Base-by-base conservation (phyloP, 35 echinoderm and acorn worm genomes). In the Apostichopus japonicus region DNA sequence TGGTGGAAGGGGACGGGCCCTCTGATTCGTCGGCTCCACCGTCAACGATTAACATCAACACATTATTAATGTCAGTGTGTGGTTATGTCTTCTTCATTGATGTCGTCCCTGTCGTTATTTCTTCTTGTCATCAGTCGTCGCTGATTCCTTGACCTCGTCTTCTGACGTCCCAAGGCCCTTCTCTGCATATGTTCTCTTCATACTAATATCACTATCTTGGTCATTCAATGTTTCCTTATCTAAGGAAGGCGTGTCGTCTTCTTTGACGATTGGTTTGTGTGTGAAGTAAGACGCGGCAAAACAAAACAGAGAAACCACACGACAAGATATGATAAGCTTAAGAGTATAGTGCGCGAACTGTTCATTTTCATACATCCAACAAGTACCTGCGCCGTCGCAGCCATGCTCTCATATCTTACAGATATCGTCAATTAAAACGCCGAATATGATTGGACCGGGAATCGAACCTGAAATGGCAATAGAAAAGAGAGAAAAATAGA, bases 401-500 rank as follows among this genome's bases (percentile, higher is more conserved):
- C 56, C 78, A 24, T 95, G 78, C 55, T 95, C 81, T 91, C 94
- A 95, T 11, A 93, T 87, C 21, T 91, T 10, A 25, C 94, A 96
- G 11, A 65, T 81, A 9, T 83, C 79, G 62, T 96, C 94, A 2
- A 96, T 93, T 22, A 93, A 55, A 16, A 77, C 67, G 2, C 94
- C 94, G 65, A 93, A 91, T 14, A 96, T 84, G 56, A 96, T 96
- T 21, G 94, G 94, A 33, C 94, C 94, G 24, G 94, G 94, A 53
- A 96, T 90, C 23, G 91, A 90, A 25, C 94, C 94, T 96, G 78
- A 22, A 5, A 17, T 72, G n/a, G 14, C 0, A 72, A 4, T 15
- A 5, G 15, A 0, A 16, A 72, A 17, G 59, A 62, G 13, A 62
- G 13, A 62, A 72, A 17, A 72, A 17, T 16, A 0, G 11, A 15